Conservation (phyloP, 2,113 vertebrate genomes). For the Motacilla tschutschensis region DNA sequence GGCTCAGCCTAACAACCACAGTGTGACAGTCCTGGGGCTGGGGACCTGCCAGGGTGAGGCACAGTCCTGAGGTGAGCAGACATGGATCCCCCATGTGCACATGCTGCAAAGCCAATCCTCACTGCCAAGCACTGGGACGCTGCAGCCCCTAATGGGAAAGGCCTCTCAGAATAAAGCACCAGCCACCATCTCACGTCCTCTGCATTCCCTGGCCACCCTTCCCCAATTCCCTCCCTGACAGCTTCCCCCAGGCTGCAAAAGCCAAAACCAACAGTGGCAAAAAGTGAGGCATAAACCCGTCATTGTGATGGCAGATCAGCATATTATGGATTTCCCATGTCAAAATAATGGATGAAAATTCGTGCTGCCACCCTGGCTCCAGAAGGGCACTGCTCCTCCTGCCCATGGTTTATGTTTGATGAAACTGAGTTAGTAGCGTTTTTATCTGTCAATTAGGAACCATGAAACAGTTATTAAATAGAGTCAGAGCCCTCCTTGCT, state of each 20-base stretch:
- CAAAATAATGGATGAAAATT: conserved; percentile 29
- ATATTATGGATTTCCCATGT: background rate
- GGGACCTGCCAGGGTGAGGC: background rate
- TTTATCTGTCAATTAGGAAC: conserved; percentile 71
- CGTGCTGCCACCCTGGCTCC: background rate
- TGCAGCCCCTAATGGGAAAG: rapidly evolving
- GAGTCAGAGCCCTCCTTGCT: conserved; percentile 49
- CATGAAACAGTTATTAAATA: conserved; percentile 65
- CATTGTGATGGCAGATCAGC: background rate
- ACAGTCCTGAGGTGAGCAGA: background rate
- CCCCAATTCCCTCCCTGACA: background rate
- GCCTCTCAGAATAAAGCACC: background rate
- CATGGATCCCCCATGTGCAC: rapidly evolving
- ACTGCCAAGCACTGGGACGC: background rate
- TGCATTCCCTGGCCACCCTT: background rate
- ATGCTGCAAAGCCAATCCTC: background rate
- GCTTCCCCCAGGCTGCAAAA: background rate
- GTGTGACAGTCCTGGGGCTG: background rate
- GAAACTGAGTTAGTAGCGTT: conserved; percentile 59
- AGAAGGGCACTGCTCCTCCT: conserved; percentile 2
- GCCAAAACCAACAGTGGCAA: background rate
- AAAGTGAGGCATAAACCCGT: rapidly evolving
- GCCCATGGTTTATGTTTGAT: conserved; percentile 46
- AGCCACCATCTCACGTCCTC: background rate
- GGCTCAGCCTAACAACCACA: background rate